A percentile compares a stretch with the other conserved stretches of the same genome.
Conservation (phyloP, 2,888 invertebrate species). For the Taphrorychus bicolor region DNA sequence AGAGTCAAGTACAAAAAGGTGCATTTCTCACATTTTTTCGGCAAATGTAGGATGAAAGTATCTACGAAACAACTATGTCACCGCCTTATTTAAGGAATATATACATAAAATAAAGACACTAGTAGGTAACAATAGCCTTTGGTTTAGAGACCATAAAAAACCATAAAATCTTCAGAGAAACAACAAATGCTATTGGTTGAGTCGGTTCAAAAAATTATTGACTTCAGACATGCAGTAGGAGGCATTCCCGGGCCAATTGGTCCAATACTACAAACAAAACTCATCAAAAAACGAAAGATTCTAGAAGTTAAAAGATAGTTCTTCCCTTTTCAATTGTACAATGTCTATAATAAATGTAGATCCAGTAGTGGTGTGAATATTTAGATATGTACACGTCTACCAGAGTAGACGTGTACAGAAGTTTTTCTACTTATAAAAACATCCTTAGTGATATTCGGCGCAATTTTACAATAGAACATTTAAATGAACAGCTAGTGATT, state of each 20-base stretch:
- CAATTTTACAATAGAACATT: constrained; percentile 11
- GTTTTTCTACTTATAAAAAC: constrained; percentile 14
- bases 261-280: not conserved
- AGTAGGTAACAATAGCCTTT: constrained; percentile 5
- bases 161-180: constrained; percentile 13
- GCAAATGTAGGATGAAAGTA: constrained; percentile 1
- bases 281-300: not conserved
- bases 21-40: not conserved
- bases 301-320: not conserved
- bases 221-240: not conserved
- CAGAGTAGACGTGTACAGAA: constrained; percentile 19
- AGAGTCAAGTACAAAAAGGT: constrained; percentile 1
- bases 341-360: not conserved
- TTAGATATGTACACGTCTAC: constrained; percentile 26
- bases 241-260: not conserved
- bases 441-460: constrained; percentile 19
- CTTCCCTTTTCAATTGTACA: not conserved
- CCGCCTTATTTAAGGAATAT: not conserved
- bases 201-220: constrained; percentile 3
- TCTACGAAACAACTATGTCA: constrained; percentile 8
- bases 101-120: not conserved
- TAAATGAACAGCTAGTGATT: constrained; percentile 17
- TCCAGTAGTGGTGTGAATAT: not conserved
- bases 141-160: constrained; percentile 16
- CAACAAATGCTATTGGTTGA: constrained; percentile 12